phyloP scores from a whole-genome alignment of 2,888 invertebrate species.

The Augochlorella aurata region DNA sequence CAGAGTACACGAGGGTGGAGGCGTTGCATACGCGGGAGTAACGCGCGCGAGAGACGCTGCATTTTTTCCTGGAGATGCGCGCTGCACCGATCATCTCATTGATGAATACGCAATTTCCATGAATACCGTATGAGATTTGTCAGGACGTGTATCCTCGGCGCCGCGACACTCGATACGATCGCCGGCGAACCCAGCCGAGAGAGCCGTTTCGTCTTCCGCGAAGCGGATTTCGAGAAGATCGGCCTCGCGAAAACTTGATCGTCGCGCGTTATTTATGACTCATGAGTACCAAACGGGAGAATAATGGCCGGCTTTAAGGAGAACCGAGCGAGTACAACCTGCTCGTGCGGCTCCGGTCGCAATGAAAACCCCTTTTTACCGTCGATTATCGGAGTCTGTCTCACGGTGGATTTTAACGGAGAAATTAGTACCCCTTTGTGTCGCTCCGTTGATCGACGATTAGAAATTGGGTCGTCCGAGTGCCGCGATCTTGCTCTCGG shows the following conservation, averaged over 20 bases:
- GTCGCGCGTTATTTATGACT: constrained; percentile 48
- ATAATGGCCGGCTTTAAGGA: constrained; percentile 27
- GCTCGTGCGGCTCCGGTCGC: constrained; percentile 17
- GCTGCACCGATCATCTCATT: constrained; percentile 63
- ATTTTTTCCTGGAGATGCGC: constrained; percentile 24
- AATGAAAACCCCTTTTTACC: not conserved
- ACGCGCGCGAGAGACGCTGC: not conserved
- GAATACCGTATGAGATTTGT: constrained; percentile 71
- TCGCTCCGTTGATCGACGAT: not conserved
- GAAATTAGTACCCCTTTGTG: constrained; percentile 27
- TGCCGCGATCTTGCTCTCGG: not conserved
- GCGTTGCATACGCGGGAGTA: constrained; percentile 10
- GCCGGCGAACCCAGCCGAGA: constrained; percentile 14
- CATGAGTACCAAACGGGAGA: constrained; percentile 37
- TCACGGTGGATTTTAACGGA: not conserved
- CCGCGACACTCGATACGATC: constrained; percentile 56
- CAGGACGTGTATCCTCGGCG: constrained; percentile 37
- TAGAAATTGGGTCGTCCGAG: not conserved
- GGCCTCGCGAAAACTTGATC: constrained; percentile 39
- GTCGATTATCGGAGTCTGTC: constrained; percentile 30
- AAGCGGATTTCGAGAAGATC: constrained; percentile 32
- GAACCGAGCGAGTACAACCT: not conserved
- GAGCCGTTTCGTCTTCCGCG: constrained; percentile 50
- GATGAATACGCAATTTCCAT: constrained; percentile 70
- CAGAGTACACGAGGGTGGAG: not conserved